Evolutionary conservation across 1,140 invertebrate species (phyloP), one percentile per base, ranked within the genome.

Genomic region (Drosophila virilis): DNA sequence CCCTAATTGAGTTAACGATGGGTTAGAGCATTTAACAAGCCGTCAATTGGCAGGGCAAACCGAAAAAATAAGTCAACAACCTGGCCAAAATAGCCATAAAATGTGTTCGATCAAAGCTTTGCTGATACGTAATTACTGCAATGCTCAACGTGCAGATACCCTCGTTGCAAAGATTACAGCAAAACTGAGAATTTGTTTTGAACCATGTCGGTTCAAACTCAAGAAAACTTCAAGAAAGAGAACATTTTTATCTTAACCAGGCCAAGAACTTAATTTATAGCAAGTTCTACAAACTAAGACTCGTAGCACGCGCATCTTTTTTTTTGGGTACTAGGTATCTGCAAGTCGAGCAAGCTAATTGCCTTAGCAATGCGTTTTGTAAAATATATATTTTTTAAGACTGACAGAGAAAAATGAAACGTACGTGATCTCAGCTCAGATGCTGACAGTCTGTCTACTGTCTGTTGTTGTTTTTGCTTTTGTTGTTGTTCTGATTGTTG

Each of bases 401-500:
- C 43, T 38, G 50, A 37, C 37, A 28, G 55, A 48, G 52, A 51
- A 42, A 70, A 50, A 55, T 60, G 64, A 79, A 62, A 77, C 69
- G 79, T 84, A 88, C 83, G 83, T 88, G 83, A 88, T 89, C 66
- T 67, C 52, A 81, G 58, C 50, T 50, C 38, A 60, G 43, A 54
- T 59, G 59, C 45, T 43, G 62, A 13, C 55, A 13, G 13, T n/a
- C 38, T 15, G 37, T 32, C 28, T 32, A 22, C 35, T 35, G n/a
- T 48, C 15, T 51, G 10, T 50, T 54, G 9, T 70, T 55, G 48
- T 48, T 58, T 32, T 55, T 46, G n/a, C 4, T 4, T 9, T 17
- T 61, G 59, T 61, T 57, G 46, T 40, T 38, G n/a, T 43, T 48
- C 22, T 28, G 4, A 10, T 62, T 75, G 42, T 38, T 65, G 33